Conservation (phyloP, 2,888 invertebrate genomes). For the Stenurella melanura region DNA sequence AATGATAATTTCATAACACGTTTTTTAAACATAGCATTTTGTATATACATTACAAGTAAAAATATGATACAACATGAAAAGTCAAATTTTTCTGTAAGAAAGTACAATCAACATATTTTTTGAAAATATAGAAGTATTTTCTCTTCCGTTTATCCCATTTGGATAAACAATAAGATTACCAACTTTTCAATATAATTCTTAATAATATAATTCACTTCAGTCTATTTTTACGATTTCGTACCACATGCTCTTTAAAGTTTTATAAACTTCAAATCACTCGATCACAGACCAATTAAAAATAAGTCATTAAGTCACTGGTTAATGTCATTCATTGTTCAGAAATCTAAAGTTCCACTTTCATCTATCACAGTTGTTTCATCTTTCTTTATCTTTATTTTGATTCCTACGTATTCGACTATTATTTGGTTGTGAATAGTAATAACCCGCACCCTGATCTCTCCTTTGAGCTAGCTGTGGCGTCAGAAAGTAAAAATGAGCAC, state of each 20-base stretch:
- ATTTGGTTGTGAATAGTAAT: constrained; percentile 65
- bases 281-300: constrained; percentile 63
- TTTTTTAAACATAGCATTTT: not conserved
- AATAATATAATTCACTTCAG: not conserved
- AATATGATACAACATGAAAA: not conserved
- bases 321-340: constrained; percentile 33
- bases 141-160: not conserved
- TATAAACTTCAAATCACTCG: constrained; percentile 45
- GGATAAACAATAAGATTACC: not conserved
- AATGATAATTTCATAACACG: not conserved
- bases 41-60: not conserved
- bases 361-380: constrained; percentile 52
- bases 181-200: not conserved
- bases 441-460: constrained; percentile 68
- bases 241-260: not conserved
- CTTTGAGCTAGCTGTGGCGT: constrained; percentile 79
- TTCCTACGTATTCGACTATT: constrained; percentile 57
- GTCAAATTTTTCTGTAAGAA: not conserved
- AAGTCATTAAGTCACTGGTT: constrained; percentile 56
- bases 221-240: not conserved
- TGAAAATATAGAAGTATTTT: not conserved
- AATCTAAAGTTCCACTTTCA: constrained; percentile 37
- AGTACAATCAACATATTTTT: not conserved
- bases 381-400: constrained; percentile 56
- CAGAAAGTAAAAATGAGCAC: constrained; percentile 86